These are phyloP conservation scores for Notarius lentiginosus DNA, from an alignment of 2,113 vertebrate species.

Conservation along the genomic window DNA sequence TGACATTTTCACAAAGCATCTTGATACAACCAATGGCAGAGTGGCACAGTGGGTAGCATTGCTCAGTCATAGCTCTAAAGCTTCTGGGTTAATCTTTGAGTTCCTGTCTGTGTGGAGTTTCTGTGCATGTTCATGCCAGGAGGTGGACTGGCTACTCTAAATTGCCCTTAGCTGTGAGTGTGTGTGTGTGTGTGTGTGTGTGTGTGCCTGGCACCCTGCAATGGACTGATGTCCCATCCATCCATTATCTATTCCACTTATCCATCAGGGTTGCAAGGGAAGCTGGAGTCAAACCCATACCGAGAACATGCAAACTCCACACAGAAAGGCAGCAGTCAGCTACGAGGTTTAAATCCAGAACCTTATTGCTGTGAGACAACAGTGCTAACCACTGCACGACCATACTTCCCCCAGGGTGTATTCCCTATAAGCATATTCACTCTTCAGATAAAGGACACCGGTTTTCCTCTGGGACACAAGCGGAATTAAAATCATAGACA, in stretches of 20 bases:
- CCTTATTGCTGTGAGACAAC: too few relatives aligned
- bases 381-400: too few relatives aligned
- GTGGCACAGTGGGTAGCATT: neutral
- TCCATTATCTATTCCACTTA: too few relatives aligned
- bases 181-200: neutral
- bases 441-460: neutral
- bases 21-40: neutral
- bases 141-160: neutral
- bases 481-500: neutral
- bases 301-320: too few relatives aligned
- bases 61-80: too few relatives aligned
- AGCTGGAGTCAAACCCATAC: too few relatives aligned
- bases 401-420: constrained; percentile 42
- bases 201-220: neutral
- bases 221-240: constrained; percentile 59
- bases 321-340: too few relatives aligned
- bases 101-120: neutral
- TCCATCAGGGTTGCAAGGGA: too few relatives aligned
- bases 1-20: constrained; percentile 4
- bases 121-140: neutral
- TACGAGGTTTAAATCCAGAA: too few relatives aligned
- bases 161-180: neutral
- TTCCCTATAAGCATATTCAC: neutral
- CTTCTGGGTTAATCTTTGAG: neutral
- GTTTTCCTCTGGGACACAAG: neutral